Conservation (phyloP, 2,113 vertebrate genomes). For the Anhinga anhinga region DNA sequence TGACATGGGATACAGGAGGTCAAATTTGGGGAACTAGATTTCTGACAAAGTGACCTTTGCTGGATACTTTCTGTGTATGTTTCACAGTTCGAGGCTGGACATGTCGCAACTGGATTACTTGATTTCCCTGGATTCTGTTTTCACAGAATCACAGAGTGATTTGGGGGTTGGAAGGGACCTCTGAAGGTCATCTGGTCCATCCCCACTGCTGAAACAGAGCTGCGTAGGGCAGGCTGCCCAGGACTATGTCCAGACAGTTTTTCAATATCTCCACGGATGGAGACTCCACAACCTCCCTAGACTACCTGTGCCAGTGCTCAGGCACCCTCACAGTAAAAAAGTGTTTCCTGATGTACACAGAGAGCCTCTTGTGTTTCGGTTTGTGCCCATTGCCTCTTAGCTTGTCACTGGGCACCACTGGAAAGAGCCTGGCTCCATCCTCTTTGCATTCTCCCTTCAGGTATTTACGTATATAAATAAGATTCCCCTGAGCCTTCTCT, state of each 20-base stretch:
- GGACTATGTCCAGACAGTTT: neutral
- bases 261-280: neutral
- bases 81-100: neutral
- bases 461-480: neutral
- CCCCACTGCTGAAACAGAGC: neutral
- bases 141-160: neutral
- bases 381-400: neutral
- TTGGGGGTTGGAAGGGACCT: neutral
- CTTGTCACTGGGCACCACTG: neutral
- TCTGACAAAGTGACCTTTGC: neutral
- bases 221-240: neutral
- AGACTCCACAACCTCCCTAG: neutral
- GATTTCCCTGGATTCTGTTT: neutral
- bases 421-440: neutral
- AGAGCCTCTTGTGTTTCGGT: neutral
- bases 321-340: neutral
- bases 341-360: neutral
- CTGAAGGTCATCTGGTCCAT: neutral
- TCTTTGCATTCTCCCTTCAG: neutral
- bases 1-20: neutral
- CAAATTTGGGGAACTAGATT: neutral
- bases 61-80: neutral
- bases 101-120: neutral
- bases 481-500: neutral
- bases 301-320: neutral